phyloP scores from a whole-genome alignment of 2,888 invertebrate species.

The Apodemia hepburni region DNA sequence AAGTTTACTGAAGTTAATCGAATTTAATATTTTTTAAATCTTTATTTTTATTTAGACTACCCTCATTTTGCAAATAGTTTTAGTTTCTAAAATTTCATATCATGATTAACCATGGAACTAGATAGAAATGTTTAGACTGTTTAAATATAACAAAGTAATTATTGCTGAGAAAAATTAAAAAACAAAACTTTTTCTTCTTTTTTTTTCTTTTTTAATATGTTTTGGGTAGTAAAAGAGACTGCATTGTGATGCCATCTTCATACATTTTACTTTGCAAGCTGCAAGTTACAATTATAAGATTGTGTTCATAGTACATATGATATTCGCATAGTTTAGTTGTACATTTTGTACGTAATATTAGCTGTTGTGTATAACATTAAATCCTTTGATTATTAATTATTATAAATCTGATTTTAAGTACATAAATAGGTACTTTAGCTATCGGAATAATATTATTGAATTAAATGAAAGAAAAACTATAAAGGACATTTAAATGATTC shows the following conservation, averaged over 20 bases:
- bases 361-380: constrained; percentile 4
- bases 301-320: constrained; percentile 54
- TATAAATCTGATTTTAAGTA: not conserved
- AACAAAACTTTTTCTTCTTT: no score
- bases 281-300: constrained; percentile 32
- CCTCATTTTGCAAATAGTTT: not conserved
- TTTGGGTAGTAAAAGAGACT: constrained; percentile 1
- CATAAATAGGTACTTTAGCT: no score
- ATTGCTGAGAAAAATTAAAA: no score
- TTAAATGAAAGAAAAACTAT: not conserved
- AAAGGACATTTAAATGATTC: not conserved
- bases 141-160: not conserved
- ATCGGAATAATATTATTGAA: not conserved
- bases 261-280: not conserved
- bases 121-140: not conserved
- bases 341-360: constrained; percentile 34
- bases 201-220: not conserved
- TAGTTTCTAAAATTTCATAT: not conserved
- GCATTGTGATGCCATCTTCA: constrained; percentile 9
- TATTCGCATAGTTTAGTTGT: constrained; percentile 53
- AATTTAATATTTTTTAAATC: constrained; percentile 7
- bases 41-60: not conserved
- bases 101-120: not conserved
- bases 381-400: not conserved
- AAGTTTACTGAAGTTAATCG: constrained; percentile 6